Conservation (phyloP, 2,888 invertebrate species). For the Mayetiola destructor region DNA sequence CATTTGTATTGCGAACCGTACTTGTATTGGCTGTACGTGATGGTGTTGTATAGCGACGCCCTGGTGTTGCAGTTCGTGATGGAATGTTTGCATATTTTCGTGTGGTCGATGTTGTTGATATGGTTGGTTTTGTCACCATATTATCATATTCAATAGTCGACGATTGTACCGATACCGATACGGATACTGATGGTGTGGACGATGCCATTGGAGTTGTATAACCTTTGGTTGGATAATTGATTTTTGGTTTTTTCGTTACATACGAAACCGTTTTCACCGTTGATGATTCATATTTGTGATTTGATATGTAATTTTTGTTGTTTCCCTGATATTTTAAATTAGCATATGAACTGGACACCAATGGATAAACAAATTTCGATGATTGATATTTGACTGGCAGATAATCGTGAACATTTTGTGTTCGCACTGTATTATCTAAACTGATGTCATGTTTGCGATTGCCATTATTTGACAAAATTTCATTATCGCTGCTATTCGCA, state of each 20-base stretch:
- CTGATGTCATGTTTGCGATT: slow-evolving; percentile 37
- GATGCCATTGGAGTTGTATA: slow-evolving; percentile 17
- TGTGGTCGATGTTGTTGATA: slow-evolving; percentile 18
- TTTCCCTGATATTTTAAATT: slow-evolving; percentile 56
- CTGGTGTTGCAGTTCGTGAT: slow-evolving; percentile 31
- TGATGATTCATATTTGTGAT: slow-evolving; percentile 35
- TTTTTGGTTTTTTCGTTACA: slow-evolving; percentile 16
- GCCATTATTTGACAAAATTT: neutral
- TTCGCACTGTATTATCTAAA: slow-evolving; percentile 26
- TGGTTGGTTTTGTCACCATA: slow-evolving; percentile 24
- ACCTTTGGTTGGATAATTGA: neutral
- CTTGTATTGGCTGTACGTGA: slow-evolving; percentile 18
- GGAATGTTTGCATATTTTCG: slow-evolving; percentile 6
- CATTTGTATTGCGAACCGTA: neutral
- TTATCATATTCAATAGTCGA: slow-evolving; percentile 20
- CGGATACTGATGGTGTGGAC: slow-evolving; percentile 11
- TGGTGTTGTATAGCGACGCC: slow-evolving; percentile 24
- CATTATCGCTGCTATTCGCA: slow-evolving; percentile 40
- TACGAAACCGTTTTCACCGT: slow-evolving; percentile 24
- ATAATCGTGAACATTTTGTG: slow-evolving; percentile 52
- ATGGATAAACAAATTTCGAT: slow-evolving; percentile 50
- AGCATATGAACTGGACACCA: slow-evolving; percentile 57
- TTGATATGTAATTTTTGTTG: slow-evolving; percentile 37
- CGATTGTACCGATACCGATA: slow-evolving; percentile 17
- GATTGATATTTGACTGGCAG: slow-evolving; percentile 52